Percentiles rank a stretch among this genome's conserved stretches.
These are phyloP conservation scores for Antitype chi DNA, from an alignment of 2,888 invertebrate species.

Conservation along the genomic window DNA sequence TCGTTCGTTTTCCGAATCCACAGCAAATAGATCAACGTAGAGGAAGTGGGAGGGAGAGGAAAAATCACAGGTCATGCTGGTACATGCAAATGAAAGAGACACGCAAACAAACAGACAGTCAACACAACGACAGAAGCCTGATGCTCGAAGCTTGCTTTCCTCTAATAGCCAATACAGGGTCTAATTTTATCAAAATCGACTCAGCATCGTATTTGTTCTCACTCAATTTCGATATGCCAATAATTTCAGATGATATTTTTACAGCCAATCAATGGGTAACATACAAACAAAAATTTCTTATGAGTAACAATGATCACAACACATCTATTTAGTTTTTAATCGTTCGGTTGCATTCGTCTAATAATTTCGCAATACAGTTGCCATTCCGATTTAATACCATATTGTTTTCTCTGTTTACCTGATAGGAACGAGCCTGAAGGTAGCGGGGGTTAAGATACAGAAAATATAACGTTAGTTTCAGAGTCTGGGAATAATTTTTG, in stretches of 20 bases:
- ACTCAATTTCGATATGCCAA: slow-evolving; percentile 70
- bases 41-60: slow-evolving; percentile 81
- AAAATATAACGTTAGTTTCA: slow-evolving; percentile 90
- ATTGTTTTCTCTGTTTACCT: slow-evolving; percentile 93
- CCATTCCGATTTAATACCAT: slow-evolving; percentile 88
- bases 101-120: slow-evolving; percentile 88
- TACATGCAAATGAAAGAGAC: slow-evolving; percentile 89
- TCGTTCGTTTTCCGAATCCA: slow-evolving; percentile 73
- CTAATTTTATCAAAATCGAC: slow-evolving; percentile 78
- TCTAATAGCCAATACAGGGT: slow-evolving; percentile 84
- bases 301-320: slow-evolving; percentile 83
- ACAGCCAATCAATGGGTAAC: slow-evolving; percentile 86
- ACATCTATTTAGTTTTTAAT: slow-evolving; percentile 81
- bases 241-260: slow-evolving; percentile 71
- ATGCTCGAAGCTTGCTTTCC: slow-evolving; percentile 84
- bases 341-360: slow-evolving; percentile 86
- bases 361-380: slow-evolving; percentile 89
- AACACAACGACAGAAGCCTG: slow-evolving; percentile 88
- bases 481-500: slow-evolving; percentile 74
- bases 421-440: slow-evolving; percentile 96
- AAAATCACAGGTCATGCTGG: slow-evolving; percentile 87
- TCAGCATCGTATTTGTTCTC: slow-evolving; percentile 67
- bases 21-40: slow-evolving; percentile 75
- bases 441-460: slow-evolving; percentile 92
- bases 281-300: slow-evolving; percentile 75